A percentile compares a stretch with the other conserved stretches of the same genome.
These are phyloP conservation scores for Microtus montanus DNA, from an alignment of 2,113 vertebrate genomes.

Conservation along the genomic window DNA sequence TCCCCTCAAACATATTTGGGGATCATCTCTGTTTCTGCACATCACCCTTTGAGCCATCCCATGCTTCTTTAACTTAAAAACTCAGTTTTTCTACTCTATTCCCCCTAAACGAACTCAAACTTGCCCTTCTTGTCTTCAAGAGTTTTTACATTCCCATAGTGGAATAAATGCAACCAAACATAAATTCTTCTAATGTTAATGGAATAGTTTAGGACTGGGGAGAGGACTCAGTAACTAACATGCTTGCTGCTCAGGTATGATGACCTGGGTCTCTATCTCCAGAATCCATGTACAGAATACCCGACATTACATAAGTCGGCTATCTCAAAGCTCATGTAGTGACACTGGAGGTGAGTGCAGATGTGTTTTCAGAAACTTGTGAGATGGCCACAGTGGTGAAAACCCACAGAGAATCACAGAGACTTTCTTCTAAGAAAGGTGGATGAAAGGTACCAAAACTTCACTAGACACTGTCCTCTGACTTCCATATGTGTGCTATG, in stretches of 20 bases:
- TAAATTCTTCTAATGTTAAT: background rate
- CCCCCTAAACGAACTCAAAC: background rate
- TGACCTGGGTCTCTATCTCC: background rate
- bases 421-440: background rate
- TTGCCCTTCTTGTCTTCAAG: background rate
- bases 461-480: background rate
- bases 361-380: background rate
- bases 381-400: too few relatives aligned
- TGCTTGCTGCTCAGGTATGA: background rate
- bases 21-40: background rate
- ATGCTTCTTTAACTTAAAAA: background rate
- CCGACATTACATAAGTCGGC: accelerated
- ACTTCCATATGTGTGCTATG: background rate
- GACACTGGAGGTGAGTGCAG: too few relatives aligned
- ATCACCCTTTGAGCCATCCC: background rate
- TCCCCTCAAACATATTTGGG: background rate
- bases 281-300: background rate
- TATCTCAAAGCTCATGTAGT: background rate
- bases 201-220: background rate
- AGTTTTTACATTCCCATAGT: background rate
- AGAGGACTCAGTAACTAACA: background rate
- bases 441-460: background rate
- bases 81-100: background rate
- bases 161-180: background rate
- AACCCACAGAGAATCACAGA: background rate